Evolutionary conservation across 2,797 vertebrate species (phyloP).

Genomic region (Pagetopsis macropterus): DNA sequence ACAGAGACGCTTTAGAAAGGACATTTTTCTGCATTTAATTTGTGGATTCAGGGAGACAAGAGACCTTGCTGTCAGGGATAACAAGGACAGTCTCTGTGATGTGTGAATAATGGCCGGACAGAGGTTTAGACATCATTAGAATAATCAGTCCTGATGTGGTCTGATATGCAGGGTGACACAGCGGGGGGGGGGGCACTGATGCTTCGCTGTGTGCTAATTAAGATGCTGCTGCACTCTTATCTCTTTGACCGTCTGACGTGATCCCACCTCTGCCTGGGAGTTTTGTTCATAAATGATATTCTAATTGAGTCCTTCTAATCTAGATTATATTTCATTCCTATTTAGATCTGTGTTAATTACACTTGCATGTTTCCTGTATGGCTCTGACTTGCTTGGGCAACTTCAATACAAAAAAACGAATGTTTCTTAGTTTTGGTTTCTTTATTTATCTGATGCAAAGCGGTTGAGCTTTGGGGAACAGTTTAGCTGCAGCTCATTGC

Average conservation of each 20-base stretch:
- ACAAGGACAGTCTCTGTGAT: conserved; percentile 70
- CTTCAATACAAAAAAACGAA: neutral
- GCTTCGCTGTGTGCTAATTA: conserved; percentile 55
- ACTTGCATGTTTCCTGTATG: neutral
- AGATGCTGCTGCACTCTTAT: conserved; percentile 39
- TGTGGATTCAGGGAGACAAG: conserved; percentile 69
- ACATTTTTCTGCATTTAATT: conserved; percentile 67
- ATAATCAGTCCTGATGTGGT: conserved; percentile 70
- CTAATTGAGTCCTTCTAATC: conserved; percentile 21
- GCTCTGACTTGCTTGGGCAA: neutral
- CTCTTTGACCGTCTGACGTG: conserved; percentile 27
- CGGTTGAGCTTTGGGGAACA: conserved; percentile 19
- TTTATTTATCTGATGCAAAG: conserved; percentile 22
- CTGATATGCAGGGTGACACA: conserved; percentile 48
- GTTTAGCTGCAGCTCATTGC: conserved; percentile 17
- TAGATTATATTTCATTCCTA: conserved; percentile 30
- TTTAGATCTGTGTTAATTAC: conserved; percentile 26
- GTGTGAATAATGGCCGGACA: conserved; percentile 74
- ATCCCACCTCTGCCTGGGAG: conserved; percentile 23
- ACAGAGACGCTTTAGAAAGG: conserved; percentile 48
- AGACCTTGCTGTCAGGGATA: conserved; percentile 62
- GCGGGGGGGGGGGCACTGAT: conserved; percentile 34
- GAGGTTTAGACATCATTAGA: conserved; percentile 77
- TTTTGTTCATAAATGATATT: conserved; percentile 24
- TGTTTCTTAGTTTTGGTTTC: neutral